Percentiles rank a stretch among this genome's conserved stretches.
Conservation (phyloP, 2,797 vertebrate species). For the Phataginus tetradactyla region DNA sequence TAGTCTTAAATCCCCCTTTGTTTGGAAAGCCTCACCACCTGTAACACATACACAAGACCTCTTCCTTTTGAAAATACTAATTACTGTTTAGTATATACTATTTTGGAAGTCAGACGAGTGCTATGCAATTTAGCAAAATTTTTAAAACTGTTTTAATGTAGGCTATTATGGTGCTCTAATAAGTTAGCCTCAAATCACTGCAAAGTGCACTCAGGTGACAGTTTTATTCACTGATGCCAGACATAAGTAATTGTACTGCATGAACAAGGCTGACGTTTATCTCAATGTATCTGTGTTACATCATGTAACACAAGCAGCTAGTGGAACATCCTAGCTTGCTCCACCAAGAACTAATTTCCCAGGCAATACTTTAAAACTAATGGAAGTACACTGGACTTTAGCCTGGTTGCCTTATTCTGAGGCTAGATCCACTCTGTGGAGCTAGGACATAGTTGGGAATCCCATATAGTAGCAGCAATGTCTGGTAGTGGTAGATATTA, state of each 20-base stretch:
- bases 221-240: background rate
- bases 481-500: background rate
- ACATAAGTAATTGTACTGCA: background rate
- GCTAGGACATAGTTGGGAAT: background rate
- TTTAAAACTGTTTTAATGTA: background rate
- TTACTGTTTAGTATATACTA: background rate
- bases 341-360: background rate
- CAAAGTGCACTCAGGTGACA: background rate
- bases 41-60: background rate
- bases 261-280: background rate
- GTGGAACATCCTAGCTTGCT: background rate
- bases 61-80: conserved; percentile 16
- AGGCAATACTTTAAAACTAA: background rate
- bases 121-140: background rate
- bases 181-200: background rate
- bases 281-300: background rate
- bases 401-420: background rate
- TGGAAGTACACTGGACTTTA: background rate
- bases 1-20: background rate
- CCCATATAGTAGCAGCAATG: background rate
- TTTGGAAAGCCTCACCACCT: background rate
- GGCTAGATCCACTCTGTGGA: background rate
- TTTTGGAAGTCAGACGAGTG: background rate
- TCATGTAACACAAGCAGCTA: background rate
- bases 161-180: background rate